These are phyloP conservation scores for Aphrocallistes beatrix DNA, from an alignment of 37 sponge, comb jelly and placozoan species.

Conservation along the genomic window DNA sequence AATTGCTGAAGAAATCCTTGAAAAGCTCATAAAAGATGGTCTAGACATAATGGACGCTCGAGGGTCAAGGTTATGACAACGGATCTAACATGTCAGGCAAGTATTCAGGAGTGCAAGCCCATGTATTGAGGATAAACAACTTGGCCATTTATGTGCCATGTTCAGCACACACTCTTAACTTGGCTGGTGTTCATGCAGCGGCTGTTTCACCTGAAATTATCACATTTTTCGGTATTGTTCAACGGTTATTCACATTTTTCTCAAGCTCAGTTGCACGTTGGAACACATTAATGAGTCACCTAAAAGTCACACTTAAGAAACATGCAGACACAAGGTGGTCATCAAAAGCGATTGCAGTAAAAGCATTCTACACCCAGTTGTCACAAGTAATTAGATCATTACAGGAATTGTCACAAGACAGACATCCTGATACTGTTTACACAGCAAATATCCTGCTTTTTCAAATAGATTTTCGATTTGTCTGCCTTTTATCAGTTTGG, in stretches of 20 bases:
- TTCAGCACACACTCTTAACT: background rate
- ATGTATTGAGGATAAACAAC: constrained; percentile 2
- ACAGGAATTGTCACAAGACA: constrained; percentile 13
- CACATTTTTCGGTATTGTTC: background rate
- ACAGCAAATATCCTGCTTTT: background rate
- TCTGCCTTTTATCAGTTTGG: constrained; percentile 3
- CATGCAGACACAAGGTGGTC: constrained; percentile 12
- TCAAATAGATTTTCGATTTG: background rate
- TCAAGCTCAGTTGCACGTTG: background rate
- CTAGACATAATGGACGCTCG: constrained; percentile 18
- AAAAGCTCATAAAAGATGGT: background rate
- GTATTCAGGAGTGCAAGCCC: background rate
- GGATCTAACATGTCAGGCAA: constrained; percentile 10
- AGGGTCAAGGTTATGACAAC: constrained; percentile 16
- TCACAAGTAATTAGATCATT: background rate
- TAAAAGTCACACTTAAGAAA: background rate
- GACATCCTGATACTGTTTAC: constrained; percentile 6
- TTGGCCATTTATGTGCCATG: background rate
- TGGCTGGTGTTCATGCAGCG: background rate
- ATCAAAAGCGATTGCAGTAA: background rate
- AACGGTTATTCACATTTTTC: constrained; percentile 1
- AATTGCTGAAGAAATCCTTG: background rate
- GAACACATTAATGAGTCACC: background rate
- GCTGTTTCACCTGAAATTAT: constrained; percentile 16
- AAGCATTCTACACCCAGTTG: background rate